phyloP scores from a whole-genome alignment of 2,797 vertebrate species.

The Parotocinclus haroldoi region DNA sequence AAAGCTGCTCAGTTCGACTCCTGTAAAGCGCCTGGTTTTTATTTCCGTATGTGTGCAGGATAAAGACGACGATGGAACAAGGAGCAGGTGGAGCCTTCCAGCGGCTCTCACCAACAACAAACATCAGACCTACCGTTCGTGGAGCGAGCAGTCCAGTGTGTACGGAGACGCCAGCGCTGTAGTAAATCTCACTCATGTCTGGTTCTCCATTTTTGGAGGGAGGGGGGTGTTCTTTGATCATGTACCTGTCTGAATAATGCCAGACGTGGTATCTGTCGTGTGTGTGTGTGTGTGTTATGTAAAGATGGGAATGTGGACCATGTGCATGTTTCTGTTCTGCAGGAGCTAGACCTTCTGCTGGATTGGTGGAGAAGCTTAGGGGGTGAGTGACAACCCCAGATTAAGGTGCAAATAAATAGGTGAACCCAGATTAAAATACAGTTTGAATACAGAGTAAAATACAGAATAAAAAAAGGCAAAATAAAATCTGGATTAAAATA shows the following conservation, averaged over 20 bases:
- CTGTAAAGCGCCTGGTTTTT: no score
- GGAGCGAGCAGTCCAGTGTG: conserved; percentile 11
- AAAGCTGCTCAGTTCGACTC: background rate
- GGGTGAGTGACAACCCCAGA: conserved; percentile 34
- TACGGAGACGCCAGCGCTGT: conserved; percentile 2
- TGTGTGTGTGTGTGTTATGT: no score
- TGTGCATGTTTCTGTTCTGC: background rate
- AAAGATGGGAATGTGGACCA: background rate
- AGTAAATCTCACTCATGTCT: conserved; percentile 1
- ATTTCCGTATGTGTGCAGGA: background rate
- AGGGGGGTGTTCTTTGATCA: no score
- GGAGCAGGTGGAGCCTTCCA: background rate
- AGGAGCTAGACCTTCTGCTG: conserved; percentile 32
- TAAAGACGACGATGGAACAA: background rate
- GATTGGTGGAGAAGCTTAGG: conserved; percentile 3
- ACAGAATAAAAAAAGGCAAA: no score
- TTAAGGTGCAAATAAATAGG: no score
- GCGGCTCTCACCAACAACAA: background rate
- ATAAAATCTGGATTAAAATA: no score
- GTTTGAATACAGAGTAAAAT: no score
- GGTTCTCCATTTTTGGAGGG: no score
- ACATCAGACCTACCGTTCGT: background rate
- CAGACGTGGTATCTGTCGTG: no score
- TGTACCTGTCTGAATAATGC: no score
- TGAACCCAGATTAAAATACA: no score